Base-by-base conservation (phyloP, 2,113 vertebrate species). In the Hippocampus mohnikei region DNA sequence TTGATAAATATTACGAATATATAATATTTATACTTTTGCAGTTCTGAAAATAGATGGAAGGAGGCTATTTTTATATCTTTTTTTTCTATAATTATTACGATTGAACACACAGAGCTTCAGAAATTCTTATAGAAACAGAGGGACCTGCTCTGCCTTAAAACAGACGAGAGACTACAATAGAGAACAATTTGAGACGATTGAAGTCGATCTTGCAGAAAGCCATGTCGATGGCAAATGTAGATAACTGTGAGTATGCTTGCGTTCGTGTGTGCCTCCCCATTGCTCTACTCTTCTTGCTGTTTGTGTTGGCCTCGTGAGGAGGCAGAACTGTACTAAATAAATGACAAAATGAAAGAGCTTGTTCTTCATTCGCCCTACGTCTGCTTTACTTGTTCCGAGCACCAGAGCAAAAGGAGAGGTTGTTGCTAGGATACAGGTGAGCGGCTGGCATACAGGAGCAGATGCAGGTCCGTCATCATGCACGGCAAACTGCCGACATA, bases 381-480 rank as follows among this genome's bases (percentile, higher is more conserved):
- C 86, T 87, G 88, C 83, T 90, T 90, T 90, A 83, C 84, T 82
- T 77, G 85, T 83, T 83, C 87, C 77, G 67, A 81, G 79, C 79
- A 70, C 70, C 82, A 44, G 77, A 88, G 88, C 88, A 85, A 86
- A 87, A 86, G 88, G 88, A 89, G 87, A 92, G 84, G 87, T 69
- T 79, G 93, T 93, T 93, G 93, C 92, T 92, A 93, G 91, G 92
- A 93, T 91, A 93, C 91, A 92, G 91, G 92, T 93, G 91, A 91
- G 79, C 78, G 71, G 88, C 85, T 85, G 89, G 91, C 88, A 89
- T 91, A 88, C 85, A 86, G 87, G 85, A 82, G 81, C 76, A 85
- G 76, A 86, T 86, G 84, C 81, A 76, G 88, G 88, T 88, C 86
- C 82, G 81, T 89, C 86, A 87, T 88, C 86, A 89, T 90, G 83